Conservation (phyloP, 2,888 invertebrate genomes). For the Bhutanitis thaidina region DNA sequence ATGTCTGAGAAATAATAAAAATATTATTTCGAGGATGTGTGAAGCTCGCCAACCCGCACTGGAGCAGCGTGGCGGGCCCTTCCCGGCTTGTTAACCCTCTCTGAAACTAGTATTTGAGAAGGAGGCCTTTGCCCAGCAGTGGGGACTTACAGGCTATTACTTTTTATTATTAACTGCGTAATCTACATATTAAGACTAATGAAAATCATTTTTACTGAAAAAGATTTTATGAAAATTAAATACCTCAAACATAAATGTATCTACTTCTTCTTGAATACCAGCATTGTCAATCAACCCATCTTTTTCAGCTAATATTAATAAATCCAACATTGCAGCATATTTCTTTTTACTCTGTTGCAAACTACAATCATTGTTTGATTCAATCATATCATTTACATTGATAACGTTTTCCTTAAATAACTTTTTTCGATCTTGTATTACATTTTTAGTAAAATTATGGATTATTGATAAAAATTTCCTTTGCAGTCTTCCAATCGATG, state of each 20-base stretch:
- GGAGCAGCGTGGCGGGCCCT: too few relatives aligned
- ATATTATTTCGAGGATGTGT: too few relatives aligned
- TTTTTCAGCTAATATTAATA: slow-evolving; percentile 66
- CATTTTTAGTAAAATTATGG: slow-evolving; percentile 45
- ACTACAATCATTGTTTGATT: slow-evolving; percentile 23
- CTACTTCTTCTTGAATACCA: slow-evolving; percentile 81
- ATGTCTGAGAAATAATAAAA: too few relatives aligned
- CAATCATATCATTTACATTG: slow-evolving; percentile 16
- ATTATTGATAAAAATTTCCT: slow-evolving; percentile 47
- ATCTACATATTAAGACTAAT: too few relatives aligned
- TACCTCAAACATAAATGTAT: slow-evolving; percentile 83
- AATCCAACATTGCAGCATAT: slow-evolving; percentile 74
- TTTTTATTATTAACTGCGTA: too few relatives aligned
- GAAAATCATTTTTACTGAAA: too few relatives aligned
- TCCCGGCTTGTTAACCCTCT: too few relatives aligned
- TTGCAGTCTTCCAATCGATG: slow-evolving; percentile 71
- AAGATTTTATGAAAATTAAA: too few relatives aligned
- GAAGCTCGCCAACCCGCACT: too few relatives aligned
- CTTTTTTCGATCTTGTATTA: slow-evolving; percentile 29
- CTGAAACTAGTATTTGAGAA: too few relatives aligned
- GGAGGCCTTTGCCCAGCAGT: too few relatives aligned
- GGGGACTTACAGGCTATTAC: too few relatives aligned
- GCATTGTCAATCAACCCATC: slow-evolving; percentile 63
- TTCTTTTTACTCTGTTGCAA: slow-evolving; percentile 47
- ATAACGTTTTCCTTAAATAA: slow-evolving; percentile 43